Base-by-base conservation (phyloP, 2,888 invertebrate genomes). In the Sisyra nigra region DNA sequence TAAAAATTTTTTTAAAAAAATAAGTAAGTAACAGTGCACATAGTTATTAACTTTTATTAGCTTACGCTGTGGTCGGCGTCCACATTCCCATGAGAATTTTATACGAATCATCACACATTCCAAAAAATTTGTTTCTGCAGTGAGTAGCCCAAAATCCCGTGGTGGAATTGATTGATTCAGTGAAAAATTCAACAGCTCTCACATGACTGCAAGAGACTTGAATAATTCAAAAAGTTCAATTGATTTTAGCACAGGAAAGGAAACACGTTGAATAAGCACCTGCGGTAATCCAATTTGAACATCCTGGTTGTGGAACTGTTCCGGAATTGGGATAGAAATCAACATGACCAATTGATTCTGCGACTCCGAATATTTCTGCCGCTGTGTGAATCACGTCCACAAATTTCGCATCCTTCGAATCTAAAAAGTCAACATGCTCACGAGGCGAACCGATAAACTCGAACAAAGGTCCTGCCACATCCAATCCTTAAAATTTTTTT, bases 371-470 rank as follows among this genome's bases (percentile, higher is more conserved):
- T 3, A 64, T 66, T 14, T 65, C 61, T 3, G 64, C 66, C 47
- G 67, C 68, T 3, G 66, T 63, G 46, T 69, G 68, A 41, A 69
- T 67, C 14, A 69, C 64, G 44, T 68, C 68, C 1, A 69, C 68
- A 46, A 67, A 67, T 39, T 58, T 55, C 1, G 68, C 68, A 47
- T 69, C 68, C 2, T 55, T 54, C 18, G 60, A 54, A 49, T 68
- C 68, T 47, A 68, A 50, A 2, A 45, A 45, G 29, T 46, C 31
- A 7, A 48, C 46, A 8, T 40, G 29, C 39, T 49, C 48, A 19
- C 45, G 37, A 10, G 9, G 17, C 11, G 34, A 15, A 5, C 37
- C 43, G 19, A 66, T 55, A 24, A 60, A 62, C 50, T 67, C 67
- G 50, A 67, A 69, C 2, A 68, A 51, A 2, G 68, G 68, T 10